Evolutionary conservation across 2,888 invertebrate genomes (phyloP).

Genomic region (Poecilus cupreus): DNA sequence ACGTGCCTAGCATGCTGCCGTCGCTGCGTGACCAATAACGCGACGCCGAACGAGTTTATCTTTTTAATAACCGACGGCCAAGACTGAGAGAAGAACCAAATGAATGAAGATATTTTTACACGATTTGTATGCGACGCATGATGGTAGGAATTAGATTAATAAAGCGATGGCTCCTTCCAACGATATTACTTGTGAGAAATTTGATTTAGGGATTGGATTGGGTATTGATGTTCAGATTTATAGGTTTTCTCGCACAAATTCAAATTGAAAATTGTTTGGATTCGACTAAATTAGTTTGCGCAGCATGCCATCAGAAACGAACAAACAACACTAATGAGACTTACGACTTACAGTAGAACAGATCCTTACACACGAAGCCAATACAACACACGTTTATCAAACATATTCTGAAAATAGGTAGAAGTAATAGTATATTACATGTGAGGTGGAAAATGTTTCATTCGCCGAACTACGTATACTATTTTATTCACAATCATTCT

Average conservation of each 20-base stretch:
- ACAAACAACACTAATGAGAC: no score
- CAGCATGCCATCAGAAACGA: no score
- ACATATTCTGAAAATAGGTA: no score
- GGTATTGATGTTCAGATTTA: not conserved
- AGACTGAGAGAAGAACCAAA: not conserved
- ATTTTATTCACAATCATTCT: no score
- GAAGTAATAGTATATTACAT: no score
- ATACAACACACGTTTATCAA: no score
- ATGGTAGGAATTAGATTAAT: slow-evolving; percentile 25
- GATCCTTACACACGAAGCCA: no score
- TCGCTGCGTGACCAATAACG: slow-evolving; percentile 10
- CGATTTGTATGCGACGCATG: slow-evolving; percentile 7
- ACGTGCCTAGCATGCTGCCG: slow-evolving; percentile 45
- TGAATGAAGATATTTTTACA: slow-evolving; percentile 29
- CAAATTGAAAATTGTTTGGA: no score
- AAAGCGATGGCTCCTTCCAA: slow-evolving; percentile 4
- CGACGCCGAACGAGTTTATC: slow-evolving; percentile 33
- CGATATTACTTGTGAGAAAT: slow-evolving; percentile 7
- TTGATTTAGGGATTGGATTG: not conserved
- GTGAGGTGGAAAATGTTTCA: no score
- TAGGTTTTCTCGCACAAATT: not conserved
- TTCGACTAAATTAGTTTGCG: no score
- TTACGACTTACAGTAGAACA: no score
- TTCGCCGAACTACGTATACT: no score
- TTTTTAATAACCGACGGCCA: slow-evolving; percentile 3